These are phyloP conservation scores for Cathartes aura DNA, from an alignment of 2,113 vertebrate genomes.

Conservation along the genomic window DNA sequence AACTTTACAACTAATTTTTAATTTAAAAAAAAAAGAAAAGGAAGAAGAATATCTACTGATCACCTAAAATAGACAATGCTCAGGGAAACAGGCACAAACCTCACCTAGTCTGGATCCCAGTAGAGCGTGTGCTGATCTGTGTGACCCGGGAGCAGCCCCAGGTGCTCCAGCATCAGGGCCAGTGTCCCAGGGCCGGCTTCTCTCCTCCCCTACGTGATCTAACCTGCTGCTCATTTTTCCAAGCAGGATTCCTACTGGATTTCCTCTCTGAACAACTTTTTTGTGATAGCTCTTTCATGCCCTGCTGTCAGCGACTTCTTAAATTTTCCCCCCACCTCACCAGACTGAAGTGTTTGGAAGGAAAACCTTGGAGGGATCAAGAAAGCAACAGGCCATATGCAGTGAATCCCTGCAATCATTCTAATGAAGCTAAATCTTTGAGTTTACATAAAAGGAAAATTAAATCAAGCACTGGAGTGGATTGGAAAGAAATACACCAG, in stretches of 20 bases:
- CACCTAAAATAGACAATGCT: background rate
- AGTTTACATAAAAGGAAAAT: constrained; percentile 71
- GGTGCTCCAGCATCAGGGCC: background rate
- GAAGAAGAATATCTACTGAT: background rate
- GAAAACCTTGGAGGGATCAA: constrained; percentile 26
- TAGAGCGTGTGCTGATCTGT: background rate
- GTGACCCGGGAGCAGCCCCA: background rate
- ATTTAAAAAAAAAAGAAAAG: background rate
- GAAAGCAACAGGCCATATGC: constrained; percentile 10
- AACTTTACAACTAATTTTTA: background rate
- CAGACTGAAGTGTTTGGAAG: background rate
- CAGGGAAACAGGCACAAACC: background rate
- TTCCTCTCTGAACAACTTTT: background rate
- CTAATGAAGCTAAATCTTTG: constrained; percentile 57
- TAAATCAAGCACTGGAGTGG: constrained; percentile 65
- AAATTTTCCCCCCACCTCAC: background rate
- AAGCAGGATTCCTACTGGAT: background rate
- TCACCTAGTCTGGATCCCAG: background rate
- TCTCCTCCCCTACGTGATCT: background rate
- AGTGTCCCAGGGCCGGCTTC: no score
- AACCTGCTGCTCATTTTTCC: background rate
- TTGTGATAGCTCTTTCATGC: background rate
- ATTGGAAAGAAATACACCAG: constrained; percentile 61
- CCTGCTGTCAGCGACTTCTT: background rate
- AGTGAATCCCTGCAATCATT: constrained; percentile 44